Percentiles rank a stretch among this genome's conserved stretches.
Evolutionary conservation across 2,113 vertebrate species (phyloP).

Genomic region (Prionailurus bengalensis): DNA sequence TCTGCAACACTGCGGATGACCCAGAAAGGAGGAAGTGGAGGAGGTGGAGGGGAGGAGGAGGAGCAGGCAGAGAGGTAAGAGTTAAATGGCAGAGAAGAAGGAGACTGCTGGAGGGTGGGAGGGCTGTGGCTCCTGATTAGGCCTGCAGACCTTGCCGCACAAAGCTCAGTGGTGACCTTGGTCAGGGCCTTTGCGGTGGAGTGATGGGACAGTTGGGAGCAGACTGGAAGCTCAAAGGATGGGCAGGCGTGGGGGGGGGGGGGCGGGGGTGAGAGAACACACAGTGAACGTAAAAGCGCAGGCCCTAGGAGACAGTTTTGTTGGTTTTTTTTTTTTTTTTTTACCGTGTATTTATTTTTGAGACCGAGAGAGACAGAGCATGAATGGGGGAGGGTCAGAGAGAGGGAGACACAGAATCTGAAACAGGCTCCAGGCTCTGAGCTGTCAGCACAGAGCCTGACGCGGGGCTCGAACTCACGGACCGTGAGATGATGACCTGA

Average conservation of each 20-base stretch:
- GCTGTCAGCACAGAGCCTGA: too few species aligned
- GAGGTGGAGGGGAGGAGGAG: neutral
- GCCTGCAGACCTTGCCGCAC: neutral
- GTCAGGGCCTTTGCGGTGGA: neutral
- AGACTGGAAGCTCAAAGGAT: neutral
- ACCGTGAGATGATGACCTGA: too few species aligned
- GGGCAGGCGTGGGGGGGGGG: neutral
- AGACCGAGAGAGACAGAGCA: too few species aligned
- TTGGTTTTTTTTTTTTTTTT: too few species aligned
- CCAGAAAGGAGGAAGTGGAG: neutral
- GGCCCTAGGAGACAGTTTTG: neutral
- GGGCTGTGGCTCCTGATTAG: neutral
- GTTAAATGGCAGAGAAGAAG: slow-evolving; percentile 27
- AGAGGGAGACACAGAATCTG: too few species aligned
- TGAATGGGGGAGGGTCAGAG: too few species aligned
- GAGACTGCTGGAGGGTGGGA: neutral
- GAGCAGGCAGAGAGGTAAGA: neutral
- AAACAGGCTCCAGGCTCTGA: too few species aligned
- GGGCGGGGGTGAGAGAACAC: neutral
- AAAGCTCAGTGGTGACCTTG: neutral
- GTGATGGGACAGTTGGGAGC: neutral
- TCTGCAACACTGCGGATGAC: neutral
- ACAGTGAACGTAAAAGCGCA: neutral
- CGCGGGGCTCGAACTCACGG: too few species aligned
- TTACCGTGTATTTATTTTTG: too few species aligned